Conservation (phyloP, 2,113 vertebrate genomes). For the Cisticola juncidis region DNA sequence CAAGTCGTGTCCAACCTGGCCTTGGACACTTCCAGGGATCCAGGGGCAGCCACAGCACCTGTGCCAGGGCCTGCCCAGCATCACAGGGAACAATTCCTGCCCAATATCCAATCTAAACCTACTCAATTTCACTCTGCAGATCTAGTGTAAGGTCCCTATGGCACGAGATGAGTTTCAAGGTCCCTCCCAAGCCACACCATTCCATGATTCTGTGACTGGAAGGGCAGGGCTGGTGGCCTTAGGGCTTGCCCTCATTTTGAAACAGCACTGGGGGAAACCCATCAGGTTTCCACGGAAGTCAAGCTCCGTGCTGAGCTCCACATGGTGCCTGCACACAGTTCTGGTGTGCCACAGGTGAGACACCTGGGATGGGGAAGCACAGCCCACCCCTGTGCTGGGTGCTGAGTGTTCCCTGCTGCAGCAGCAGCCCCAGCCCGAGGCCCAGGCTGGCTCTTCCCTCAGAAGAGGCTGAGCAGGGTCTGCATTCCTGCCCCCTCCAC, state of each 20-base stretch:
- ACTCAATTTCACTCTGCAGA: neutral
- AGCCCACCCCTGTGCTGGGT: neutral
- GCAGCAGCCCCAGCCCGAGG: neutral
- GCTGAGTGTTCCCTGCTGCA: neutral
- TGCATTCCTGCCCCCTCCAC: neutral
- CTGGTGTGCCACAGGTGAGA: neutral
- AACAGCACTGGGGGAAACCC: neutral
- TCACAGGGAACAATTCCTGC: fast-evolving
- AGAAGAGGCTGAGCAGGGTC: neutral
- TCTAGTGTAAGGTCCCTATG: neutral
- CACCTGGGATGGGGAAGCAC: neutral
- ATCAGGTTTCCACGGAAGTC: neutral
- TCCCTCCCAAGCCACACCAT: neutral
- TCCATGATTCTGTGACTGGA: neutral
- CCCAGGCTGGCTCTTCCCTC: neutral
- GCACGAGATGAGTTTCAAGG: neutral
- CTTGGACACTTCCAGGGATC: neutral
- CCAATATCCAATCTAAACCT: neutral
- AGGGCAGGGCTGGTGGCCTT: neutral
- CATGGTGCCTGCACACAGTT: neutral
- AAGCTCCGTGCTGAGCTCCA: neutral
- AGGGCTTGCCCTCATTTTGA: neutral
- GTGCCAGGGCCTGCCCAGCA: fast-evolving
- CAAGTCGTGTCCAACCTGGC: fast-evolving
- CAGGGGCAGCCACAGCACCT: neutral